Evolutionary conservation across 2,113 vertebrate genomes (phyloP).

Genomic region (Anguilla rostrata): DNA sequence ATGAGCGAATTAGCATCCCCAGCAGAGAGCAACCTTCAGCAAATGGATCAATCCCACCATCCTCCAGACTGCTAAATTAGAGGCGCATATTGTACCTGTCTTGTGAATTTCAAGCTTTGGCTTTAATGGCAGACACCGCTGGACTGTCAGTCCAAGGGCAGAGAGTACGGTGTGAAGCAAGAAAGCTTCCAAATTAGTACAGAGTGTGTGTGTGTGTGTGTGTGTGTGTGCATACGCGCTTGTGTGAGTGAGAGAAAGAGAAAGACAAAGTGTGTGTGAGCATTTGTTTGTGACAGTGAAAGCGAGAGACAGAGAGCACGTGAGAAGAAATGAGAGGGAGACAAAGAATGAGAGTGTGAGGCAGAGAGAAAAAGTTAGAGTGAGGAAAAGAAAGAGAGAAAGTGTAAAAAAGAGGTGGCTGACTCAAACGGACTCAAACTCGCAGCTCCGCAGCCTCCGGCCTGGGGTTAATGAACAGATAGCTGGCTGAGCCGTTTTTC

Average conservation of each 20-base stretch:
- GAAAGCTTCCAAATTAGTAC: not conserved
- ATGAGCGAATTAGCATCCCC: not conserved
- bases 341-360: not conserved
- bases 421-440: not conserved
- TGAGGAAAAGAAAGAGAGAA: not conserved
- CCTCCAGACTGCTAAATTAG: not conserved
- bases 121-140: not conserved
- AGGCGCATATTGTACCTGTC: not conserved
- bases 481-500: not conserved
- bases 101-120: not conserved
- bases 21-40: not conserved
- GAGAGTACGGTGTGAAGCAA: not conserved
- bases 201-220: too few relatives aligned
- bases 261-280: too few relatives aligned
- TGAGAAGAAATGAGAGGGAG: conserved; percentile 7
- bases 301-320: not conserved
- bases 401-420: not conserved
- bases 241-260: too few relatives aligned
- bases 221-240: too few relatives aligned
- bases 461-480: not conserved
- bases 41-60: not conserved
- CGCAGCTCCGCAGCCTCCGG: not conserved
- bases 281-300: too few relatives aligned
- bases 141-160: not conserved
- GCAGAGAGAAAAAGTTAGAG: not conserved